These are phyloP conservation scores for Macrosiphum euphorbiae DNA, from an alignment of 2,888 invertebrate species.

Conservation along the genomic window DNA sequence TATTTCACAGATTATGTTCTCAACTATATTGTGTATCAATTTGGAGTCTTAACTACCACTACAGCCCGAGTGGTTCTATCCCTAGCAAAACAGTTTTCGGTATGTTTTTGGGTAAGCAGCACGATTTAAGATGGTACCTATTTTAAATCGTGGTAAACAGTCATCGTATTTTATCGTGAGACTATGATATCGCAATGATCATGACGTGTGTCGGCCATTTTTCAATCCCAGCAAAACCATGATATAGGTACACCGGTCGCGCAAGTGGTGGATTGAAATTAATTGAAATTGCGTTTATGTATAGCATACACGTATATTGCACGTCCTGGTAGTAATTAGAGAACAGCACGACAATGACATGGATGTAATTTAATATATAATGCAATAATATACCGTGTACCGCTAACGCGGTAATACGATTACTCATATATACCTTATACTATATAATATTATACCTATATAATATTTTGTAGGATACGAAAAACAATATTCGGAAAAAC, in stretches of 20 bases:
- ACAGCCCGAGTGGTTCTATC: no score
- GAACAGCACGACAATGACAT: constrained; percentile 50
- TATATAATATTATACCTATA: no score
- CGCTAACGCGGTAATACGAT: not conserved
- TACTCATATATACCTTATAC: not conserved
- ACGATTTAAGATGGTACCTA: no score
- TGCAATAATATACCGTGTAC: not conserved
- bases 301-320: not conserved
- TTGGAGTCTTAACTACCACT: no score
- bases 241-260: not conserved
- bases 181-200: not conserved
- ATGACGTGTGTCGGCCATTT: not conserved
- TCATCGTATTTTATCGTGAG: not conserved
- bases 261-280: constrained; percentile 28
- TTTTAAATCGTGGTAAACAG: not conserved
- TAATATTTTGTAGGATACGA: not conserved
- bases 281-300: constrained; percentile 47
- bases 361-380: constrained; percentile 53
- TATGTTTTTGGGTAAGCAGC: no score
- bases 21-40: no score
- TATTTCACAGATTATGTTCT: no score
- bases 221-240: not conserved
- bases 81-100: no score
- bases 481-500: constrained; percentile 41
- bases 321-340: constrained; percentile 39